phyloP scores from a whole-genome alignment of 1,140 invertebrate genomes.

The Trichonephila clavata region DNA sequence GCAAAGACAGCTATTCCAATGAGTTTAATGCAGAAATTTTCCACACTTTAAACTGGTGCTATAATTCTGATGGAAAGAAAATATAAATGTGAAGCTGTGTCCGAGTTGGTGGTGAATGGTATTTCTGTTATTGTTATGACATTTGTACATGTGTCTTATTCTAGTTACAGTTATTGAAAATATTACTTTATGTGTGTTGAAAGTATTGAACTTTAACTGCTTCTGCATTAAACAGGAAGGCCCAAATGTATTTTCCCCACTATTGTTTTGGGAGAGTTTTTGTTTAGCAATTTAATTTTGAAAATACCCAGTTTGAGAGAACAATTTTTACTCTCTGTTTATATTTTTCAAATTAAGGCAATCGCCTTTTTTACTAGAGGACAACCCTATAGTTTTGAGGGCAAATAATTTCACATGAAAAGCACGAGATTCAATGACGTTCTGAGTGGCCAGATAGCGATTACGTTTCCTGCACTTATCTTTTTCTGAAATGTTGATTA shows the following conservation, averaged over 20 bases:
- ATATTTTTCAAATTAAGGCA: background rate
- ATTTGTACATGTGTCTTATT: slow-evolving; percentile 13
- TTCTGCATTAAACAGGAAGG: background rate
- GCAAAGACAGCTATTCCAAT: slow-evolving; percentile 67
- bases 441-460: background rate
- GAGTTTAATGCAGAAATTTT: background rate
- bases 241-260: slow-evolving; percentile 8
- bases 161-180: slow-evolving; percentile 22
- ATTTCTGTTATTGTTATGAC: background rate
- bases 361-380: background rate
- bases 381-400: slow-evolving; percentile 16
- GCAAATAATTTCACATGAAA: background rate
- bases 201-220: slow-evolving; percentile 8
- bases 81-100: background rate
- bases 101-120: background rate
- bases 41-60: slow-evolving; percentile 57
- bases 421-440: background rate
- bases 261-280: background rate
- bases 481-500: background rate
- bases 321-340: background rate
- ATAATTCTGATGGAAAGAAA: background rate
- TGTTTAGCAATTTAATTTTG: background rate
- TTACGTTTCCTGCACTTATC: background rate
- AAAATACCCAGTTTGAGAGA: background rate
- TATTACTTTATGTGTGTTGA: slow-evolving; percentile 28